Evolutionary conservation across 2,888 invertebrate species (phyloP).

Genomic region (Schrankia costaestrigalis): DNA sequence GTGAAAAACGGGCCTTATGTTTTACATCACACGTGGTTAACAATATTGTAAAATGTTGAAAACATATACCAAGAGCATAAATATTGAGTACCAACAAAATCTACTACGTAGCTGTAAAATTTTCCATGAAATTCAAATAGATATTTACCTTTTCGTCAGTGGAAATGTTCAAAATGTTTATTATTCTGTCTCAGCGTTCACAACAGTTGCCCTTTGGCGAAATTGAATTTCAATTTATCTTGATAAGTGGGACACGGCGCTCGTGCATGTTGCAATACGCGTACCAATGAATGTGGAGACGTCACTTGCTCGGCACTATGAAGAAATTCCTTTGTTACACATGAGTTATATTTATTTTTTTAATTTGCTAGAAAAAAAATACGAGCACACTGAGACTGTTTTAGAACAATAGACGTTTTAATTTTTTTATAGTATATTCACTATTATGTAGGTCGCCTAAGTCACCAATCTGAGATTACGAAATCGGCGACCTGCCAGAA

Average conservation of each 20-base stretch:
- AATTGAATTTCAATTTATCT: constrained; percentile 76
- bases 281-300: constrained; percentile 61
- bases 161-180: constrained; percentile 27
- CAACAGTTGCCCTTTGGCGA: constrained; percentile 70
- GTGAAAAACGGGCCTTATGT: no score
- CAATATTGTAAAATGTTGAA: no score
- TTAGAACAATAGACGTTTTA: no score
- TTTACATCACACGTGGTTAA: no score
- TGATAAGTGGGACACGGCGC: constrained; percentile 67
- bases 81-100: neutral
- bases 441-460: no score
- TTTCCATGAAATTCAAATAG: neutral
- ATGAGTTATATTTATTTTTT: constrained; percentile 3
- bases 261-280: constrained; percentile 59
- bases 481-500: no score
- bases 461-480: no score
- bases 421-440: no score
- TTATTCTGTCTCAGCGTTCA: constrained; percentile 49
- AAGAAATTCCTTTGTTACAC: constrained; percentile 24
- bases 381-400: no score
- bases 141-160: constrained; percentile 5
- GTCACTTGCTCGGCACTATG: constrained; percentile 36
- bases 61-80: no score
- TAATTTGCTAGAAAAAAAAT: no score
- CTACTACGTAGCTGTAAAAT: neutral